A percentile compares a stretch with the other conserved stretches of the same genome.
Conservation (phyloP, 1,140 invertebrate genomes). For the Eulimnadia texana region DNA sequence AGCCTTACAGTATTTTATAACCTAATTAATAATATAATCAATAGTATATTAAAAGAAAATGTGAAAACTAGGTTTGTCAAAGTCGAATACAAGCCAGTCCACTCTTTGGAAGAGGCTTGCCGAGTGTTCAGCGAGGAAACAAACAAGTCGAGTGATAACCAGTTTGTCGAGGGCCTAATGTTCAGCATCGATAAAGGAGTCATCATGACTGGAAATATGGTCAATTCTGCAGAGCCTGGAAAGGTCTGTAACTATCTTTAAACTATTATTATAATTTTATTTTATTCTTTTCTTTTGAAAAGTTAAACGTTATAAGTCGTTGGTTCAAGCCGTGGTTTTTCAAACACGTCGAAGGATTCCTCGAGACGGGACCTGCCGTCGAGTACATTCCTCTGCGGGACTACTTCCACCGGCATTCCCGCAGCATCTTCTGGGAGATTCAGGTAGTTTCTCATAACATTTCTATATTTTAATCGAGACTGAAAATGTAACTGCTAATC, state of each 20-base stretch:
- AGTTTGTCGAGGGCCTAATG: slow-evolving; percentile 61
- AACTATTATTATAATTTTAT: slow-evolving; percentile 7
- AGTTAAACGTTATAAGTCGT: slow-evolving; percentile 52
- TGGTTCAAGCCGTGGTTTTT: slow-evolving; percentile 79
- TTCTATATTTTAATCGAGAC: not conserved
- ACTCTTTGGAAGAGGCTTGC: slow-evolving; percentile 35
- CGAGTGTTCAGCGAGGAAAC: slow-evolving; percentile 37
- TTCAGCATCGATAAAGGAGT: slow-evolving; percentile 49
- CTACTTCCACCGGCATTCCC: slow-evolving; percentile 68
- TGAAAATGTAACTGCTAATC: not conserved
- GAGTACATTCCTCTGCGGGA: slow-evolving; percentile 66
- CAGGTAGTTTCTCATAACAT: slow-evolving; percentile 35
- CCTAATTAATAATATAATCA: not conserved
- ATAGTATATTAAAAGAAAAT: not conserved
- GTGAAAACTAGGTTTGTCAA: slow-evolving; percentile 40
- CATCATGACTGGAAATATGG: slow-evolving; percentile 58
- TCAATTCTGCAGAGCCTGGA: slow-evolving; percentile 35
- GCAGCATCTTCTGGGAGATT: slow-evolving; percentile 67
- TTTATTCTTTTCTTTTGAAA: slow-evolving; percentile 14
- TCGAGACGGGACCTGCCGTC: slow-evolving; percentile 28
- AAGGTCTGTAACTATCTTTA: slow-evolving; percentile 40
- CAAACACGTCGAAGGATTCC: slow-evolving; percentile 47
- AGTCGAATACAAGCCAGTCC: slow-evolving; percentile 51
- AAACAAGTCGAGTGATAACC: slow-evolving; percentile 36
- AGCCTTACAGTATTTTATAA: slow-evolving; percentile 34